Conservation (phyloP, 2,113 vertebrate species). For the Anolis sagrei region DNA sequence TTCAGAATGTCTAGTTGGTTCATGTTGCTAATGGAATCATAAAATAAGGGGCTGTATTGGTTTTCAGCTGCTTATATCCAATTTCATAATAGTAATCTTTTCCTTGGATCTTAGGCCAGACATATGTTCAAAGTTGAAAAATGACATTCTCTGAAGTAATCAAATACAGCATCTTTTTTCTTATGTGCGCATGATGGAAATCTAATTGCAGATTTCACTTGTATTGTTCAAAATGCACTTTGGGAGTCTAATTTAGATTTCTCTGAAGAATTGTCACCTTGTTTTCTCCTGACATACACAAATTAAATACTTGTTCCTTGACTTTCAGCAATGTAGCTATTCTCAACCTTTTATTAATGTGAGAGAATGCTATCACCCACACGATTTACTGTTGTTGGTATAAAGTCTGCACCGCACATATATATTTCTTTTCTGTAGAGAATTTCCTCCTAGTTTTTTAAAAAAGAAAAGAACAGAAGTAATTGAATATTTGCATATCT, state of each 20-base stretch:
- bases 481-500: conserved; percentile 82
- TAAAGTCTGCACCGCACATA: conserved; percentile 54
- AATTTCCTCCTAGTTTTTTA: conserved; percentile 26
- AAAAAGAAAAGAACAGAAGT: conserved; percentile 34
- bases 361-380: conserved; percentile 51
- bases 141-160: conserved; percentile 45
- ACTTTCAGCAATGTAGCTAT: conserved; percentile 55
- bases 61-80: conserved; percentile 50
- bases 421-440: conserved; percentile 41
- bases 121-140: background rate
- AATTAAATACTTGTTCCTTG: conserved; percentile 63
- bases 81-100: conserved; percentile 34
- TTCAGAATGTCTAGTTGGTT: background rate
- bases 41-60: background rate
- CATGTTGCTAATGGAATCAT: background rate
- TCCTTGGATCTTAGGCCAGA: conserved; percentile 6
- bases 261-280: conserved; percentile 48
- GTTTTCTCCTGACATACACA: conserved; percentile 44
- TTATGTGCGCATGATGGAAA: conserved; percentile 35
- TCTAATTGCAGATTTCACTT: conserved; percentile 56
- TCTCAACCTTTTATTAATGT: conserved; percentile 57
- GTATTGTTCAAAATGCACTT: conserved; percentile 38
- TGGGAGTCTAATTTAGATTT: conserved; percentile 30
- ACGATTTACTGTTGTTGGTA: conserved; percentile 60
- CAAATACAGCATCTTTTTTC: background rate